Evolutionary conservation across 2,113 vertebrate genomes (phyloP).

Genomic region (Hydropotes inermis): DNA sequence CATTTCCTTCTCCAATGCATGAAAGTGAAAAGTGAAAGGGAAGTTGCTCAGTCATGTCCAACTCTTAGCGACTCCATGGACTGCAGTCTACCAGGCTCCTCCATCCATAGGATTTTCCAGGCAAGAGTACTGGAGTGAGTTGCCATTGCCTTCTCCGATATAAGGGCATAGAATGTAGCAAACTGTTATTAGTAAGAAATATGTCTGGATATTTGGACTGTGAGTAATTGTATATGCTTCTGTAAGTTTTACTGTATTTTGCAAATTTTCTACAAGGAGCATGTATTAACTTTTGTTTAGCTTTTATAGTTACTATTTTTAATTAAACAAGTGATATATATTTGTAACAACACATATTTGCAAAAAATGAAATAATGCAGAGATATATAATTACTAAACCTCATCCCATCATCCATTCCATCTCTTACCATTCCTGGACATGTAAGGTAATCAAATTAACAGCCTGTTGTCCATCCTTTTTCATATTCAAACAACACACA

Average conservation of each 20-base stretch:
- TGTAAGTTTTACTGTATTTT: background rate
- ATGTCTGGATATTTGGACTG: background rate
- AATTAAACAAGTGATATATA: background rate
- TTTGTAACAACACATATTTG: background rate
- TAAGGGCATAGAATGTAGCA: background rate
- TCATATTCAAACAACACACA: background rate
- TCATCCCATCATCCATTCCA: background rate
- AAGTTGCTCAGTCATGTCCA: too few species aligned
- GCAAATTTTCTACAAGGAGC: background rate
- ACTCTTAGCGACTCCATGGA: too few species aligned
- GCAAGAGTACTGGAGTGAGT: too few species aligned
- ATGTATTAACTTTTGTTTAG: background rate
- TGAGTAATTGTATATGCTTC: background rate
- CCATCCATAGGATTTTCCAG: too few species aligned
- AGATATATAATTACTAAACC: background rate
- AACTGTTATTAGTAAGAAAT: background rate
- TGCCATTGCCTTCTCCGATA: background rate
- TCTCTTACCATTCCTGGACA: background rate
- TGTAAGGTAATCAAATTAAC: background rate
- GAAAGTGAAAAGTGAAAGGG: too few species aligned
- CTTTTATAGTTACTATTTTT: background rate
- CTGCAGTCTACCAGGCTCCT: too few species aligned
- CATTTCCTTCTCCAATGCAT: too few species aligned
- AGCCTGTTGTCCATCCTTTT: background rate
- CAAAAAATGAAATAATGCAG: background rate